Evolutionary conservation across 2,113 vertebrate genomes (phyloP), one percentile per base, ranked within the genome.

Genomic region (Carollia perspicillata): DNA sequence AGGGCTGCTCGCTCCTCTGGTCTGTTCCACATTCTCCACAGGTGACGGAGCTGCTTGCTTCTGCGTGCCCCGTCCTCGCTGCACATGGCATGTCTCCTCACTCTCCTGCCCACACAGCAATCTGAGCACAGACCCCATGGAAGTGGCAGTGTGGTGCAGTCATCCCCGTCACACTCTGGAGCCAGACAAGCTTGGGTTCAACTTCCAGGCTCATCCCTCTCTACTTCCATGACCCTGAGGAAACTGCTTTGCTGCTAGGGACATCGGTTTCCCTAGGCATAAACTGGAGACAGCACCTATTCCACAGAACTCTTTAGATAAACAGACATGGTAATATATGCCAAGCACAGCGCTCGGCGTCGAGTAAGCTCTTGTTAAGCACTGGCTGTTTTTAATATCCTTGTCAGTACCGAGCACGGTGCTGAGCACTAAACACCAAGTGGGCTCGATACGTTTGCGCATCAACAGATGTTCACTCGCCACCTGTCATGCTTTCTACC

Each of bases 141-240:
- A 40, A 37, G 35, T 1, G 0, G 51, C 63, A 8, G 0, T 11
- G 28, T 3, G 14, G 11, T 47, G 12, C 1, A 14, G 49, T 51
- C 20, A 44, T 13, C 66, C 23, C 68, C n/a, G 40, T 4, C 47
- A 78, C 35, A 81, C 30, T 40, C 78, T 35, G 5, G 14, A 49
- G 75, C 42, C 83, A 58, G 26, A 40, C 7, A 63, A 33, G 16
- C n/a, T 83, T 72, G 6, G 2, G 35, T 18, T 78, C 44, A 28
- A 81, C 83, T 18, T 60, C 44, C 42, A 81, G 3, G 35, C 12
- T 65, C 58, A 30, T 20, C 9, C 47, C 66, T 60, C 71, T 22
- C 60, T 55, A 23, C 47, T 69, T 68, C 66, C 26, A 14, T 47
- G 28, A 72, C 44, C 37, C 49, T 93, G 60, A 81, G 37, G 55